Percentiles rank a stretch among this genome's conserved stretches.
Conservation (phyloP, 2,888 invertebrate species). For the Lathronympha strigana region DNA sequence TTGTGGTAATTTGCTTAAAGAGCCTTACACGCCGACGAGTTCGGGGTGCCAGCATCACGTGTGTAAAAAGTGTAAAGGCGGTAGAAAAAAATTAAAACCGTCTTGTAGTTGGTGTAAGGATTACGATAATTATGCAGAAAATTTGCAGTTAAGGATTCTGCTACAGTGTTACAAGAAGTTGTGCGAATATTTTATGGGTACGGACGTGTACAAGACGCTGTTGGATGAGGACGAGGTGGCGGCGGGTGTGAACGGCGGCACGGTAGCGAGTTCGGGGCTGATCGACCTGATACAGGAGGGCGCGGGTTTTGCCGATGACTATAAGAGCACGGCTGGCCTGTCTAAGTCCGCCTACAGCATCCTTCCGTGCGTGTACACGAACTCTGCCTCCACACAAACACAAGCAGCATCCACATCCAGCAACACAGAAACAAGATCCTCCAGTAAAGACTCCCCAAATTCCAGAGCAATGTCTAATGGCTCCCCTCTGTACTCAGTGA, state of each 20-base stretch:
- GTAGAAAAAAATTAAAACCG: constrained; percentile 93
- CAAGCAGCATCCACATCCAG: constrained; percentile 68
- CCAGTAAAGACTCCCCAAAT: constrained; percentile 70
- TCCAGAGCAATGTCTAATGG: constrained; percentile 73
- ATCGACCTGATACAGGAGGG: constrained; percentile 92
- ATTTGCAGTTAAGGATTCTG: constrained; percentile 91
- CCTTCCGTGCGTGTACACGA: constrained; percentile 89
- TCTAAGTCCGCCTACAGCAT: constrained; percentile 90
- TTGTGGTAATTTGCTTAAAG: constrained; percentile 92
- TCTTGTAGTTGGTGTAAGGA: constrained; percentile 94
- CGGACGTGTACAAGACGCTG: constrained; percentile 87
- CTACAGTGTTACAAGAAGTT: constrained; percentile 95
- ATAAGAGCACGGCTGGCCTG: constrained; percentile 88
- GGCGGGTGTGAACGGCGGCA: constrained; percentile 80
- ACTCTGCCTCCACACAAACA: constrained; percentile 82
- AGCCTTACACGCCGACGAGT: constrained; percentile 91
- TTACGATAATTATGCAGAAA: constrained; percentile 92
- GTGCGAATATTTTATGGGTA: constrained; percentile 92
- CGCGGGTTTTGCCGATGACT: constrained; percentile 90
- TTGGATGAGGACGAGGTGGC: constrained; percentile 80
- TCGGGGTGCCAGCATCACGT: constrained; percentile 95
- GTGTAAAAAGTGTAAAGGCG: constrained; percentile 92
- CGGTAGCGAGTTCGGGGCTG: constrained; percentile 84
- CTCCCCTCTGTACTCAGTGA: constrained; percentile 87
- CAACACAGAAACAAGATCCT: constrained; percentile 62